These are phyloP conservation scores for Aricia agestis DNA, from an alignment of 1,140 invertebrate species.

Conservation along the genomic window DNA sequence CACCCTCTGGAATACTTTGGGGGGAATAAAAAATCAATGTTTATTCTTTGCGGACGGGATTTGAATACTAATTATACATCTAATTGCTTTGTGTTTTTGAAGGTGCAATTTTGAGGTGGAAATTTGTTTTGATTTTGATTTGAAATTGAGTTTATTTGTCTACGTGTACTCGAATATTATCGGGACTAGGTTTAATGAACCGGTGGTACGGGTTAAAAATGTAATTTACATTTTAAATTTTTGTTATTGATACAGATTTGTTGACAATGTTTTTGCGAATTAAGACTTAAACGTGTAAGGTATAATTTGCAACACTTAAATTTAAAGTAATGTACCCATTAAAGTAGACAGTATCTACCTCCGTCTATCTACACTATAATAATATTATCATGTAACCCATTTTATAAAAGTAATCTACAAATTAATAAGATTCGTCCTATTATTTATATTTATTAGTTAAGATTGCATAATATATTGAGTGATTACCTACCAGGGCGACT, in stretches of 20 bases:
- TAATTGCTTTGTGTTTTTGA: slow-evolving; percentile 65
- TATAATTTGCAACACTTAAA: too few relatives aligned
- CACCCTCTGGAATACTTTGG: slow-evolving; percentile 52
- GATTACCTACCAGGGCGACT: too few relatives aligned
- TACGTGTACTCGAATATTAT: not conserved
- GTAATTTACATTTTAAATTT: not conserved
- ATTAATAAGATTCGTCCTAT: too few relatives aligned
- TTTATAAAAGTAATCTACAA: too few relatives aligned
- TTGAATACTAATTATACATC: slow-evolving; percentile 71
- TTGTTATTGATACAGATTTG: not conserved
- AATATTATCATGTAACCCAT: too few relatives aligned
- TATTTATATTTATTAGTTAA: too few relatives aligned
- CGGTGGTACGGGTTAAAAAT: not conserved
- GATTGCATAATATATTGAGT: too few relatives aligned
- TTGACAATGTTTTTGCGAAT: too few relatives aligned
- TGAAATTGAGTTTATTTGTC: not conserved
- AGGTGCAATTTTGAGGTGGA: slow-evolving; percentile 16
- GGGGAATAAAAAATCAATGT: slow-evolving; percentile 75
- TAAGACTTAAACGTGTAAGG: too few relatives aligned
- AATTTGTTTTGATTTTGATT: not conserved
- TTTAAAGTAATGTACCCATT: too few relatives aligned
- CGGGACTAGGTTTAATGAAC: not conserved
- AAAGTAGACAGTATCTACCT: too few relatives aligned
- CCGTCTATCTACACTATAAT: too few relatives aligned
- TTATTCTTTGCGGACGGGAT: slow-evolving; percentile 66